Conservation (phyloP, 2,113 vertebrate species). For the Xenopus laevis region DNA sequence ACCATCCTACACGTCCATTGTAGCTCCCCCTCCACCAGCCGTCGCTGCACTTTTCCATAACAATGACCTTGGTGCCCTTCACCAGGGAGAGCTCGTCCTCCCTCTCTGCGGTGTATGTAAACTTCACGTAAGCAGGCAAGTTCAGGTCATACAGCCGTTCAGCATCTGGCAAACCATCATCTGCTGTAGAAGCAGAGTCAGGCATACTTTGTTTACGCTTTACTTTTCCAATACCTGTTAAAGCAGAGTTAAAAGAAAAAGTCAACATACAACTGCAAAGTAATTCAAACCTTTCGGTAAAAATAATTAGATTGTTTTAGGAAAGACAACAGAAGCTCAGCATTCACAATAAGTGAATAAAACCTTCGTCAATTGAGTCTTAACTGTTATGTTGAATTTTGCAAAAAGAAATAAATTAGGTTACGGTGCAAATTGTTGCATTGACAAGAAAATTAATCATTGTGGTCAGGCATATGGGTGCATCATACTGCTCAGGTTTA, state of each 20-base stretch:
- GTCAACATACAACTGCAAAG: too few species aligned
- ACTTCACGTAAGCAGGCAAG: constrained; percentile 84
- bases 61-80: constrained; percentile 83
- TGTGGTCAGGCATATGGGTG: too few species aligned
- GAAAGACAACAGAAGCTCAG: too few species aligned
- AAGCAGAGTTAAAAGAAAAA: constrained; percentile 6
- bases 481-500: too few species aligned
- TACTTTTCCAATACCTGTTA: constrained; percentile 82
- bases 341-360: too few species aligned
- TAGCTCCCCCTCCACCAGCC: constrained; percentile 90
- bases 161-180: constrained; percentile 73
- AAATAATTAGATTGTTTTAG: too few species aligned
- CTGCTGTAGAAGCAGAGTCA: constrained; percentile 76
- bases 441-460: too few species aligned
- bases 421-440: too few species aligned
- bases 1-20: constrained; percentile 81
- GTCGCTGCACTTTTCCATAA: constrained; percentile 92
- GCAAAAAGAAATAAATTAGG: too few species aligned
- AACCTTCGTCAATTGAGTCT: too few species aligned
- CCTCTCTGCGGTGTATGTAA: constrained; percentile 83
- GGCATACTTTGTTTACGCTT: constrained; percentile 79
- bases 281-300: too few species aligned
- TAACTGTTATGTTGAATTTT: too few species aligned
- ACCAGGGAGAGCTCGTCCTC: constrained; percentile 85
- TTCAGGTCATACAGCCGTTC: constrained; percentile 87